These are phyloP conservation scores for Crotalus helleri DNA, from an alignment of 2,113 vertebrate species.

Conservation along the genomic window DNA sequence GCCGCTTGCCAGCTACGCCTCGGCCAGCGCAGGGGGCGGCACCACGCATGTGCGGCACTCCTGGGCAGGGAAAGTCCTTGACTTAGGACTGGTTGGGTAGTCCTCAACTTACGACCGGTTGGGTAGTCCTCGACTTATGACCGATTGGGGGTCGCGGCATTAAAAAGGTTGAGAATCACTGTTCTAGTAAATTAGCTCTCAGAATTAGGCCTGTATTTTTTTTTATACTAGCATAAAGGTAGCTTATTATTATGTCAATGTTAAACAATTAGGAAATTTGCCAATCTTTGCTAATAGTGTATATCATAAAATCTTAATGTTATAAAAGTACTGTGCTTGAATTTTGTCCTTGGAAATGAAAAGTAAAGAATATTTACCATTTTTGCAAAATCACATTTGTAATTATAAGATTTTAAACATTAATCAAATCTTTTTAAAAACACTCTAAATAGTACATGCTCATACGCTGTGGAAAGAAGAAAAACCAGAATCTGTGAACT, in stretches of 20 bases:
- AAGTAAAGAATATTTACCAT: not conserved
- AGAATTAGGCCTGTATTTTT: conserved; percentile 22
- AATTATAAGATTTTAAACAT: not conserved
- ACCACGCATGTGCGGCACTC: too few relatives aligned
- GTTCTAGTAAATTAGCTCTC: not conserved
- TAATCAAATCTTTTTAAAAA: conserved; percentile 7
- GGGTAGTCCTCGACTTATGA: too few relatives aligned
- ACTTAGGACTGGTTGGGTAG: too few relatives aligned
- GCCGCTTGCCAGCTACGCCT: too few relatives aligned
- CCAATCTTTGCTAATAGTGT: conserved; percentile 13
- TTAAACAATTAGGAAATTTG: conserved; percentile 26
- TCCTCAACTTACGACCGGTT: too few relatives aligned
- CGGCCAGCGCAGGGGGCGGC: too few relatives aligned
- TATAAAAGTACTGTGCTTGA: conserved; percentile 19
- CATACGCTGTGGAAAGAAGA: not conserved
- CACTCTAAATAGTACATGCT: conserved; percentile 17
- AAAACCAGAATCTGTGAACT: conserved; percentile 28
- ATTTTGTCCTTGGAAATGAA: conserved; percentile 8
- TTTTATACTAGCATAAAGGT: conserved; percentile 39
- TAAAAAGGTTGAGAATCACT: too few relatives aligned
- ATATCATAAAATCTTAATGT: conserved; percentile 26
- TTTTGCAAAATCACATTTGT: conserved; percentile 21
- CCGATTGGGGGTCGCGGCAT: too few relatives aligned
- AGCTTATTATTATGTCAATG: conserved; percentile 22
- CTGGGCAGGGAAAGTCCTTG: too few relatives aligned